These are phyloP conservation scores for Acipenser ruthenus DNA, from an alignment of 2,797 vertebrate genomes.

Conservation along the genomic window DNA sequence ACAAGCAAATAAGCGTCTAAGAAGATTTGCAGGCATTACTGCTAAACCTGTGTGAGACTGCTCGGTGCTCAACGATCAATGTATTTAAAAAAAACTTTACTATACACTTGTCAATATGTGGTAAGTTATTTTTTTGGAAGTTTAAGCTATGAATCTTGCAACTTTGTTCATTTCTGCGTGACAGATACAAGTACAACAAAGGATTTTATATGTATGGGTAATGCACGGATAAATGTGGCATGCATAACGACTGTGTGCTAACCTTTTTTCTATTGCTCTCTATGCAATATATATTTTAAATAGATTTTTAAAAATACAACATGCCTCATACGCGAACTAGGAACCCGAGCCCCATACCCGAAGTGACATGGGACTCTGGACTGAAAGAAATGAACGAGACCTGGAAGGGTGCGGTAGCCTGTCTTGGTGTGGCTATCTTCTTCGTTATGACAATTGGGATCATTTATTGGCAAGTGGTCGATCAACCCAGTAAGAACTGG, in stretches of 20 bases:
- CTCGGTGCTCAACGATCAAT: conserved; percentile 50
- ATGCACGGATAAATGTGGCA: conserved; percentile 47
- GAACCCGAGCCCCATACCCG: conserved; percentile 69
- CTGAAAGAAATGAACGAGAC: conserved; percentile 87
- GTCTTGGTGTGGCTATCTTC: conserved; percentile 80
- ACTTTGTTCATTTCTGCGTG: conserved; percentile 45
- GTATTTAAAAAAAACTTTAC: conserved; percentile 40
- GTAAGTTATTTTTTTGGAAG: conserved; percentile 53
- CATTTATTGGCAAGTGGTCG: conserved; percentile 91
- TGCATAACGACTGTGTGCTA: conserved; percentile 36
- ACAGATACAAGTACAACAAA: conserved; percentile 42
- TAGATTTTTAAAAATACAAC: conserved; percentile 43
- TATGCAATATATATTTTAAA: conserved; percentile 20
- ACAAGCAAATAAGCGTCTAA: conserved; percentile 59
- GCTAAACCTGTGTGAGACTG: conserved; percentile 54
- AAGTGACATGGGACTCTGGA: conserved; percentile 72
- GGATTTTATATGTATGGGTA: too few relatives aligned
- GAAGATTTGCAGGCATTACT: conserved; percentile 58
- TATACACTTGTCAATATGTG: conserved; percentile 45
- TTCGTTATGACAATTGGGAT: conserved; percentile 90
- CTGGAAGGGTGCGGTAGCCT: conserved; percentile 83
- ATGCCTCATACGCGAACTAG: conserved; percentile 75
- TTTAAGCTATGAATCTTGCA: conserved; percentile 28
- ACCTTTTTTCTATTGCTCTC: conserved; percentile 39
- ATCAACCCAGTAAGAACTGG: conserved; percentile 86